Conservation (phyloP, 2,888 invertebrate genomes). For the Heliconius ismenius region DNA sequence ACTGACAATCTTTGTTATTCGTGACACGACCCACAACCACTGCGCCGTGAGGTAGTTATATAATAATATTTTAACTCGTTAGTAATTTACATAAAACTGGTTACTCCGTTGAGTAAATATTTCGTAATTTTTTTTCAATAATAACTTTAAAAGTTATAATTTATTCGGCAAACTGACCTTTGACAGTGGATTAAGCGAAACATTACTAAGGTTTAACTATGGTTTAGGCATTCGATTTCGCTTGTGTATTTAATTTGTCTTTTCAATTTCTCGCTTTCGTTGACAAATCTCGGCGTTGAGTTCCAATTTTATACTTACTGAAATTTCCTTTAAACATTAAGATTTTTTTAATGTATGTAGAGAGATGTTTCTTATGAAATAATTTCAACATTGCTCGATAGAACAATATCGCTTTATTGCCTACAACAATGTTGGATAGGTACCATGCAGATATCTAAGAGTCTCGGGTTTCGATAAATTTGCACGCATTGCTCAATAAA, state of each 20-base stretch:
- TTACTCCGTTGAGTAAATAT: conserved; percentile 1
- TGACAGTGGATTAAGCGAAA: conserved; percentile 13
- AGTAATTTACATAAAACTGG: background rate
- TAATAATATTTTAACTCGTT: background rate
- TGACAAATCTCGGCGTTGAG: too few species aligned
- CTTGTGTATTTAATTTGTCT: background rate
- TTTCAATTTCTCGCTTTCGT: too few species aligned
- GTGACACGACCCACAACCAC: background rate
- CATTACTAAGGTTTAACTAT: background rate
- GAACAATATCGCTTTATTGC: too few species aligned
- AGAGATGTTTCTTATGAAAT: too few species aligned
- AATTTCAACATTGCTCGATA: too few species aligned
- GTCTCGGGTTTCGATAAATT: too few species aligned
- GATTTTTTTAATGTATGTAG: too few species aligned
- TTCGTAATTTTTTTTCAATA: conserved; percentile 15
- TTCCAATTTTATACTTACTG: too few species aligned
- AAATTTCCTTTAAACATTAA: too few species aligned
- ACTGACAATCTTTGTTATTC: background rate
- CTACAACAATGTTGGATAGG: too few species aligned
- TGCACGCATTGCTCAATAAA: too few species aligned
- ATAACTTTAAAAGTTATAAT: conserved; percentile 18
- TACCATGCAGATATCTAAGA: too few species aligned
- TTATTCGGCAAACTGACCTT: conserved; percentile 16
- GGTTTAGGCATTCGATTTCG: background rate
- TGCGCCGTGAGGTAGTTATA: background rate